Percentiles rank a stretch among this genome's conserved stretches.
These are phyloP conservation scores for Psittacula cyanocephala DNA, from an alignment of 2,113 vertebrate genomes.

Conservation along the genomic window DNA sequence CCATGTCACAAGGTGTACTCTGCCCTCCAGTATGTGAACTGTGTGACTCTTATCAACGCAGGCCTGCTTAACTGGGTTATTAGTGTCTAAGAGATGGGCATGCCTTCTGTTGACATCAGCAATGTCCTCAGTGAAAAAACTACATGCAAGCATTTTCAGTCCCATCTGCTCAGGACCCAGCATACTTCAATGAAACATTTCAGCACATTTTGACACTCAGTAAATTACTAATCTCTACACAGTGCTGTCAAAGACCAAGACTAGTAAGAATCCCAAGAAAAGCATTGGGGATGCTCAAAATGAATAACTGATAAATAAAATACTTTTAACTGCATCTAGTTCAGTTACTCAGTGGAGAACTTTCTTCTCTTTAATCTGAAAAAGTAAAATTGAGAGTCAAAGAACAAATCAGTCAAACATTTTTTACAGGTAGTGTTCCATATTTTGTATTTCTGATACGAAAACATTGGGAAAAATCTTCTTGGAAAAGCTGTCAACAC, in stretches of 20 bases:
- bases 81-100: not conserved
- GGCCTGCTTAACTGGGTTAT: not conserved
- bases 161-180: not conserved
- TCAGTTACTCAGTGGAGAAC: not conserved
- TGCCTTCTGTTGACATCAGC: constrained; percentile 39
- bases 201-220: not conserved
- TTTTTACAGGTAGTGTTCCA: not conserved
- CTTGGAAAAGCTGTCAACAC: not conserved
- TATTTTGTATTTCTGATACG: not conserved
- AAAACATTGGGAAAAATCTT: not conserved
- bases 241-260: not conserved
- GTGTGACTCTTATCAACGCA: not conserved
- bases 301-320: not conserved
- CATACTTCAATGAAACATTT: not conserved
- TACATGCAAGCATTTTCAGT: not conserved
- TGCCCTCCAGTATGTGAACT: constrained; percentile 16
- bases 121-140: constrained; percentile 18
- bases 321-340: not conserved
- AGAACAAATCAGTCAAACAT: not conserved
- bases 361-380: not conserved
- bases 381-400: not conserved
- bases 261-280: not conserved
- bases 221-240: not conserved
- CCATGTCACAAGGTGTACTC: constrained; percentile 40
- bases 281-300: not conserved